phyloP scores from a whole-genome alignment of 2,888 invertebrate species.

The Enchytraeus crypticus region DNA sequence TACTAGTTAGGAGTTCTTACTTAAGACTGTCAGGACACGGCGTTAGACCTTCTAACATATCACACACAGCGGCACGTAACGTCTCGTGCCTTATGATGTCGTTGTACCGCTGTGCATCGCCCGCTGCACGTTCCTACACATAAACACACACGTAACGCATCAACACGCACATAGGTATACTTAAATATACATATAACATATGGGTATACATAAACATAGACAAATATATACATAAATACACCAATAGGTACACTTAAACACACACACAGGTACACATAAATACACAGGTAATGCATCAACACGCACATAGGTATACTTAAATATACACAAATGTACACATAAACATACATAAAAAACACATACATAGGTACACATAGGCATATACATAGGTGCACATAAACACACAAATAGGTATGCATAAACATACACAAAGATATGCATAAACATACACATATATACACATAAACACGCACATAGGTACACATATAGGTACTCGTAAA shows the following conservation, averaged over 20 bases:
- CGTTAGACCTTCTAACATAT: constrained; percentile 51
- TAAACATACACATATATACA: no score
- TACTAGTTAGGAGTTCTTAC: neutral
- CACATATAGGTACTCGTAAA: constrained; percentile 5
- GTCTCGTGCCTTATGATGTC: constrained; percentile 56
- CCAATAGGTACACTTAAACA: constrained; percentile 51
- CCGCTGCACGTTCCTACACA: constrained; percentile 51
- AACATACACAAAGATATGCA: no score
- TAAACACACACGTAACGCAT: neutral
- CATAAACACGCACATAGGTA: constrained; percentile 52
- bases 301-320: neutral
- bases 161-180: neutral
- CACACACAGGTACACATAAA: constrained; percentile 48
- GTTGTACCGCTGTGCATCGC: constrained; percentile 52
- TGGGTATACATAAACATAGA: neutral
- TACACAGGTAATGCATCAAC: neutral
- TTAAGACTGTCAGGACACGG: constrained; percentile 3
- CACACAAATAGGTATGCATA: no score
- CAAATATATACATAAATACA: no score
- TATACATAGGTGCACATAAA: no score
- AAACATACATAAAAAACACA: no score
- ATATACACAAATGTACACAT: no score
- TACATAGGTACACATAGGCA: neutral
- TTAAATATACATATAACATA: neutral
- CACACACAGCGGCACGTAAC: constrained; percentile 55